Conservation (phyloP, 2,888 invertebrate genomes). For the Dugesia japonica region DNA sequence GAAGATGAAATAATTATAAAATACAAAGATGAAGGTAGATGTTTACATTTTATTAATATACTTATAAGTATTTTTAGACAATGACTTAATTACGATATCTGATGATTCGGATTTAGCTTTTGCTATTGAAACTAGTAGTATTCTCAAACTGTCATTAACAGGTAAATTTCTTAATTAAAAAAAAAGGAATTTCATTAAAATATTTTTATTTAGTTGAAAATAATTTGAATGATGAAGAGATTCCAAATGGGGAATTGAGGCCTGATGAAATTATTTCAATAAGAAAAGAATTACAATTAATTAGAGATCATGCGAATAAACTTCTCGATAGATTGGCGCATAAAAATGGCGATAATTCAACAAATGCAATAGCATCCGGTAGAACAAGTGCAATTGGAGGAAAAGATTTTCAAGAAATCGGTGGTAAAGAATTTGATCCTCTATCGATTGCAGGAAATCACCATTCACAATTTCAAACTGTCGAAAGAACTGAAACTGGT, state of each 20-base stretch:
- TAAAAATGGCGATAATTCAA: neutral
- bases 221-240: neutral
- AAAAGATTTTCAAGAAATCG: neutral
- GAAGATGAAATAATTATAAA: constrained; percentile 58
- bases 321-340: neutral
- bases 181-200: neutral
- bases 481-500: neutral
- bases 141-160: constrained; percentile 56
- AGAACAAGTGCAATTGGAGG: neutral
- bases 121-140: constrained; percentile 57
- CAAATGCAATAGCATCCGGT: neutral
- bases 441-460: neutral
- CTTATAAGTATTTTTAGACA: constrained; percentile 52
- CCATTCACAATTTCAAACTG: neutral
- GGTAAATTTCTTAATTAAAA: constrained; percentile 41
- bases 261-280: neutral
- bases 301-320: neutral
- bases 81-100: constrained; percentile 58
- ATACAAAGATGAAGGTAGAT: constrained; percentile 60
- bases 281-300: neutral
- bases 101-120: constrained; percentile 59
- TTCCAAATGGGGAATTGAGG: neutral
- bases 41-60: neutral
- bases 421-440: neutral
- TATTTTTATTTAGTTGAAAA: neutral